A percentile compares a stretch with the other conserved stretches of the same genome.
Conservation (phyloP, 2,888 invertebrate species). For the Protophormia terraenovae region DNA sequence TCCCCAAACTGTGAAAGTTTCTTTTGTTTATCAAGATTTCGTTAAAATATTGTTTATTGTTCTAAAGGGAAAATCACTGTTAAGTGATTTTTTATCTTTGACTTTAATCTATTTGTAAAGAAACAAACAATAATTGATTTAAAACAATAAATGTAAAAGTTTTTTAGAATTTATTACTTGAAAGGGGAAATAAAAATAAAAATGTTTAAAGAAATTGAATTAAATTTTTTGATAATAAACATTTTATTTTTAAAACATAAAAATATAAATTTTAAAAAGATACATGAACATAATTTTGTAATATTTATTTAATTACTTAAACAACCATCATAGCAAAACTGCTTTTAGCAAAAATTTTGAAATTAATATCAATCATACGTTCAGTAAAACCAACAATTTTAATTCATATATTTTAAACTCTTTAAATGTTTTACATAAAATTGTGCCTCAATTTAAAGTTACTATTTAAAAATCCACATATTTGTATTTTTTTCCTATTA, state of each 20-base stretch:
- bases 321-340: too few relatives aligned
- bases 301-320: too few relatives aligned
- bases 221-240: too few relatives aligned
- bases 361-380: not conserved
- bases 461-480: not conserved
- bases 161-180: too few relatives aligned
- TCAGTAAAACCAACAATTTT: not conserved
- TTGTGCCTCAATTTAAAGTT: not conserved
- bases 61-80: not conserved
- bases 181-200: too few relatives aligned
- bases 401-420: not conserved
- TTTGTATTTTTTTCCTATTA: not conserved
- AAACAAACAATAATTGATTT: not conserved
- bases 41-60: not conserved
- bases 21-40: constrained; percentile 16
- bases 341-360: not conserved
- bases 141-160: not conserved
- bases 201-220: too few relatives aligned
- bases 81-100: constrained; percentile 24
- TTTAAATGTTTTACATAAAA: not conserved
- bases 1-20: too few relatives aligned
- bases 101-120: not conserved
- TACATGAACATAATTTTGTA: too few relatives aligned
- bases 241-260: too few relatives aligned
- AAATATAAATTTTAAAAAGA: too few relatives aligned